phyloP scores from a whole-genome alignment of 2,113 vertebrate genomes.

The Brevimyrus niger region DNA sequence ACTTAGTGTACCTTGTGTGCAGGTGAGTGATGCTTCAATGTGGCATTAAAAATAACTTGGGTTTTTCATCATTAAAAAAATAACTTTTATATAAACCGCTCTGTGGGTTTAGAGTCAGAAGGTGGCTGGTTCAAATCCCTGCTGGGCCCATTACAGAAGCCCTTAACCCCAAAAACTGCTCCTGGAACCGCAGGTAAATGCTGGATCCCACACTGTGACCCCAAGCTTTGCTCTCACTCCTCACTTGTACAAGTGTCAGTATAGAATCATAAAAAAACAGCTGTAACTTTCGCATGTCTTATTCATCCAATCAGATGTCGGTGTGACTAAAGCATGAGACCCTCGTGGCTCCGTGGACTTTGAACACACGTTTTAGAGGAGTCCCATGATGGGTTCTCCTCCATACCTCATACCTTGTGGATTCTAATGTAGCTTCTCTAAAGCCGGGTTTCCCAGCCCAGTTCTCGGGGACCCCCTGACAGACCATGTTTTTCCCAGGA shows the following conservation, averaged over 20 bases:
- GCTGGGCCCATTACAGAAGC: background rate
- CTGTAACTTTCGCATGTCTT: background rate
- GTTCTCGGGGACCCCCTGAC: background rate
- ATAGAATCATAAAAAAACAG: background rate
- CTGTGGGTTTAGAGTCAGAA: background rate
- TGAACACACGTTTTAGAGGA: background rate
- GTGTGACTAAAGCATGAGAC: background rate
- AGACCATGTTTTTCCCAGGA: background rate
- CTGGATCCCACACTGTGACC: background rate
- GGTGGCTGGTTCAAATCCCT: background rate
- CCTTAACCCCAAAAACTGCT: background rate
- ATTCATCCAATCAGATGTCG: background rate
- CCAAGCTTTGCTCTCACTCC: background rate
- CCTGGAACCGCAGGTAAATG: background rate
- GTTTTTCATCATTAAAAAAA: background rate
- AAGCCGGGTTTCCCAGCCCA: background rate
- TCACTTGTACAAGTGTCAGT: background rate
- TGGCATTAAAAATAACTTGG: background rate
- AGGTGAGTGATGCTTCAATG: background rate
- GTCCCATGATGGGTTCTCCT: background rate
- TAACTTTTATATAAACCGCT: background rate
- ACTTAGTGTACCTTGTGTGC: background rate
- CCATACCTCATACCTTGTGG: background rate
- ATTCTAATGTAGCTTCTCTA: background rate
- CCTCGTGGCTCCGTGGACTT: background rate